These are phyloP conservation scores for Cryptotis parvus DNA, from an alignment of 2,113 vertebrate genomes.

Conservation along the genomic window DNA sequence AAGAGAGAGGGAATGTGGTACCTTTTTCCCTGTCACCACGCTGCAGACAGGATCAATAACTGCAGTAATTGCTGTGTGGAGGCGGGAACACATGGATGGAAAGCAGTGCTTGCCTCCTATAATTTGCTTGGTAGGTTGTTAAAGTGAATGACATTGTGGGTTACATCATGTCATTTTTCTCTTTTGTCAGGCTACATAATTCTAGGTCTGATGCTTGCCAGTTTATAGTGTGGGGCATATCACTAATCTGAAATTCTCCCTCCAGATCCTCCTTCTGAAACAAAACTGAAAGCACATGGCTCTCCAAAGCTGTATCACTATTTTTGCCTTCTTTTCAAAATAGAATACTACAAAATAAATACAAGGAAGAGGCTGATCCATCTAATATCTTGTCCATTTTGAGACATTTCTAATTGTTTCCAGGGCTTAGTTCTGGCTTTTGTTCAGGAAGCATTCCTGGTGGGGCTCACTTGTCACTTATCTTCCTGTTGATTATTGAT, in stretches of 20 bases:
- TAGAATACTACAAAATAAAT: not conserved
- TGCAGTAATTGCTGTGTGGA: not conserved
- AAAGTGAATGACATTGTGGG: constrained; percentile 14
- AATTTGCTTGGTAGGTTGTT: constrained; percentile 36
- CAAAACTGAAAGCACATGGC: not conserved
- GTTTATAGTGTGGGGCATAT: not conserved
- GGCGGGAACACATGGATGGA: not conserved
- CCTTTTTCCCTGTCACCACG: not conserved
- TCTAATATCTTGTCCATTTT: no score
- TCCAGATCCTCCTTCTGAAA: not conserved
- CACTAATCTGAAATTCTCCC: not conserved
- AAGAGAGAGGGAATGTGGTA: not conserved
- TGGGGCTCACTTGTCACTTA: no score
- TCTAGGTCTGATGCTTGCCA: not conserved
- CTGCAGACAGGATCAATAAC: not conserved
- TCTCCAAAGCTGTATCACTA: not conserved
- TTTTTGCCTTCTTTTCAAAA: constrained; percentile 6
- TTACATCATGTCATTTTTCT: constrained; percentile 32
- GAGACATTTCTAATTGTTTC: no score
- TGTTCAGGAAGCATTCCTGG: no score
- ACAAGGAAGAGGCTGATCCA: not conserved
- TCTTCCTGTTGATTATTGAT: no score
- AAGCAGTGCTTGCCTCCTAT: not conserved
- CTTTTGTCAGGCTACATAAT: not conserved
- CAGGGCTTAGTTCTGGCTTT: no score